Percentiles rank a stretch among this genome's conserved stretches.
These are phyloP conservation scores for Nycticebus coucang DNA, from an alignment of 2,113 vertebrate genomes.

Conservation along the genomic window DNA sequence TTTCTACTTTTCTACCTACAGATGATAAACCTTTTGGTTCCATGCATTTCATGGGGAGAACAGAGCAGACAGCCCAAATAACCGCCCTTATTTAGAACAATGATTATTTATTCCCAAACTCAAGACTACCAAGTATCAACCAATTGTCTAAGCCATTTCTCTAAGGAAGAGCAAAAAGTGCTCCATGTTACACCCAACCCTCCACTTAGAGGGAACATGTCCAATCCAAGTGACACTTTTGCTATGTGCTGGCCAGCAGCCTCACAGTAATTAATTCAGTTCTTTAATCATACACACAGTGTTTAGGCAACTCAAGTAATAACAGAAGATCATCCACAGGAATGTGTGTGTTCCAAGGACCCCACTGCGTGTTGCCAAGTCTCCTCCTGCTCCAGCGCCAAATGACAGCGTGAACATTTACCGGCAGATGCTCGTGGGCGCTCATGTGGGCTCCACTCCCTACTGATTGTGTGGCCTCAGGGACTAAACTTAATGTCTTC, in stretches of 20 bases:
- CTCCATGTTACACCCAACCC: neutral
- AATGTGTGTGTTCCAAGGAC: neutral
- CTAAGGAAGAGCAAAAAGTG: neutral
- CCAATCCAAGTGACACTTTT: neutral
- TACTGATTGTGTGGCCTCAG: neutral
- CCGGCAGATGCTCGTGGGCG: neutral
- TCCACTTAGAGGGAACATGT: neutral
- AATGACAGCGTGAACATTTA: neutral
- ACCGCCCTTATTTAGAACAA: neutral
- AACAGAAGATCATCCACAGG: neutral
- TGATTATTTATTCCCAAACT: neutral
- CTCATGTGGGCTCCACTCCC: neutral
- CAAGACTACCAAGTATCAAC: neutral
- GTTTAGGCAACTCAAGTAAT: neutral
- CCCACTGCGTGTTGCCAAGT: neutral
- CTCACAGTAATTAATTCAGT: slow-evolving; percentile 2
- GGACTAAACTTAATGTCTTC: too few relatives aligned
- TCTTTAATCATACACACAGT: neutral
- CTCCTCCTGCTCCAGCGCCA: neutral
- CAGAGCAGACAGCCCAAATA: neutral
- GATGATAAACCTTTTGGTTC: neutral
- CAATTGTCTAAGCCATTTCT: neutral
- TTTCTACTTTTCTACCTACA: neutral
- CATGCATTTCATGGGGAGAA: neutral
- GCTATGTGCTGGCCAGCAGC: neutral